These are phyloP conservation scores for Taeniopygia guttata DNA, from an alignment of 2,797 vertebrate genomes.

Conservation along the genomic window DNA sequence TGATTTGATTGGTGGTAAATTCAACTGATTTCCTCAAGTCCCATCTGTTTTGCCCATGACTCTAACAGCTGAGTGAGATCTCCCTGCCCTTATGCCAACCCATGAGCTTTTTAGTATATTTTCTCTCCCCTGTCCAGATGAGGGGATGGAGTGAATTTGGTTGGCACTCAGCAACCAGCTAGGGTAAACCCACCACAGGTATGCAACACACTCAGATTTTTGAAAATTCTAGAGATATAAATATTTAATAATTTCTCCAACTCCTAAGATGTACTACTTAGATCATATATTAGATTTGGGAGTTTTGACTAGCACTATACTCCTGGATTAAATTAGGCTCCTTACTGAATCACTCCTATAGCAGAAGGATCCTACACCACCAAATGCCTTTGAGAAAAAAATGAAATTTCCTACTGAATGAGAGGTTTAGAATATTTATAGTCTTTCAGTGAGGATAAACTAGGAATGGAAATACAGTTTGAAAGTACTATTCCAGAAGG, in stretches of 20 bases:
- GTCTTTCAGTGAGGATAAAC: neutral
- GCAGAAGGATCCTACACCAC: neutral
- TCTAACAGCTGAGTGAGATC: neutral
- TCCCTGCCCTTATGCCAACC: neutral
- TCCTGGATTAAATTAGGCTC: neutral
- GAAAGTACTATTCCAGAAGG: neutral
- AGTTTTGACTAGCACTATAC: neutral
- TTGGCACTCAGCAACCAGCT: neutral
- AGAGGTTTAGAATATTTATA: neutral
- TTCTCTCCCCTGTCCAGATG: neutral
- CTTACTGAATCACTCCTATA: neutral
- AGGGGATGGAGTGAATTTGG: neutral
- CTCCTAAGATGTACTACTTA: neutral
- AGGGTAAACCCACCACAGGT: neutral
- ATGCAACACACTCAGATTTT: neutral
- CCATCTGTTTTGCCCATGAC: rapidly evolving
- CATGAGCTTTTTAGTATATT: neutral
- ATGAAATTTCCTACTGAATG: neutral
- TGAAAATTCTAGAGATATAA: neutral
- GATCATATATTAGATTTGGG: neutral
- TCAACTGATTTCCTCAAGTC: neutral
- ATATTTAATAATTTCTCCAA: neutral
- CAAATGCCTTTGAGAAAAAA: neutral
- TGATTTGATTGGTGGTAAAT: neutral
- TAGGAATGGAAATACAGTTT: neutral